phyloP scores from a whole-genome alignment of 2,113 vertebrate genomes.

The Megaceryle torquata region DNA sequence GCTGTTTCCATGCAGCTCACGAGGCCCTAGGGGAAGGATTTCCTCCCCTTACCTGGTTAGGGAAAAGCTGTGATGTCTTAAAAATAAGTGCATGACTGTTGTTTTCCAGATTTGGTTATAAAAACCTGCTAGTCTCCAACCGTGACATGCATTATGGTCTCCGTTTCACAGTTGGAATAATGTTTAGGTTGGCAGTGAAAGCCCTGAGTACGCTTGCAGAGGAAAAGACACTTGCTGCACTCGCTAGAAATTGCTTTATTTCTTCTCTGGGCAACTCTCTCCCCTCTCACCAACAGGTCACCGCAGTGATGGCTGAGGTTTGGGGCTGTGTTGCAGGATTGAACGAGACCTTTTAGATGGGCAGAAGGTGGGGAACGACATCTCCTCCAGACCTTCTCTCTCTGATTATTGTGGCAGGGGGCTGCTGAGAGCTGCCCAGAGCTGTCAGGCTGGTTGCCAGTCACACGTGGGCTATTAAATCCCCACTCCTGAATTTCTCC shows the following conservation, averaged over 20 bases:
- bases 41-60: neutral
- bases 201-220: neutral
- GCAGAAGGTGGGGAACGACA: fast-evolving
- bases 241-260: neutral
- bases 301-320: fast-evolving
- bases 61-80: neutral
- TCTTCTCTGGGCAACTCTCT: neutral
- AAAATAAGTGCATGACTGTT: neutral
- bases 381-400: neutral
- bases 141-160: neutral
- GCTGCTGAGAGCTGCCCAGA: neutral
- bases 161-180: neutral
- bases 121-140: neutral
- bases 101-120: conserved; percentile 21
- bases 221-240: neutral
- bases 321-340: neutral
- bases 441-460: neutral
- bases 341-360: neutral
- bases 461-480: neutral
- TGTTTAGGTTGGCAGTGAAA: conserved; percentile 44
- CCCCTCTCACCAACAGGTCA: neutral
- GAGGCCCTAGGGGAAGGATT: neutral
- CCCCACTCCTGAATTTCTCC: neutral
- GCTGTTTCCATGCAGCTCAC: neutral
- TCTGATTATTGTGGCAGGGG: fast-evolving